These are phyloP conservation scores for Pachypeltis micranthus DNA, from an alignment of 1,140 invertebrate genomes.

Conservation along the genomic window DNA sequence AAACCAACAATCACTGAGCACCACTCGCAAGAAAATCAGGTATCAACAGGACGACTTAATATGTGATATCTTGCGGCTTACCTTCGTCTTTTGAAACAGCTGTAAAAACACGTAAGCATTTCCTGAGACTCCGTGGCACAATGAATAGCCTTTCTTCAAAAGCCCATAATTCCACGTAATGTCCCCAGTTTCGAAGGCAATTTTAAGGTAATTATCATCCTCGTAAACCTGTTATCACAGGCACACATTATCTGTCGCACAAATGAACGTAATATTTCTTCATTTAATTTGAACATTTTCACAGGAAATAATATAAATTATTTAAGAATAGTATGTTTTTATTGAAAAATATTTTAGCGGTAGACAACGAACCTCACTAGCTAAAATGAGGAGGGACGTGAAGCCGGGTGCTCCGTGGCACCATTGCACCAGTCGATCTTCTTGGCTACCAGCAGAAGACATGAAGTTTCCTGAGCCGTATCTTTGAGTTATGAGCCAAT, in stretches of 20 bases:
- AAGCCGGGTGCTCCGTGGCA: conserved; percentile 56
- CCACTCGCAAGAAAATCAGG: no score
- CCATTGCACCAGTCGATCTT: conserved; percentile 55
- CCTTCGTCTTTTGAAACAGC: conserved; percentile 66
- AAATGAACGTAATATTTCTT: no score
- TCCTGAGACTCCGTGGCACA: conserved; percentile 86
- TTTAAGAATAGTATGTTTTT: conserved; percentile 11
- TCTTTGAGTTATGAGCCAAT: conserved; percentile 28
- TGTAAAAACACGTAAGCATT: conserved; percentile 81
- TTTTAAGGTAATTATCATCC: conserved; percentile 59
- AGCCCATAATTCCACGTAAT: conserved; percentile 75
- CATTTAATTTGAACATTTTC: no score
- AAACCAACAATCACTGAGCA: neutral
- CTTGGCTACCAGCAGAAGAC: conserved; percentile 39
- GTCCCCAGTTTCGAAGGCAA: conserved; percentile 58
- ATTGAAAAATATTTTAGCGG: neutral
- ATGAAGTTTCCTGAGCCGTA: conserved; percentile 39
- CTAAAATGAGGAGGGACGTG: conserved; percentile 41
- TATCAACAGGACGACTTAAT: no score
- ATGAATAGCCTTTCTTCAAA: conserved; percentile 77
- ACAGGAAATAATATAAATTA: no score
- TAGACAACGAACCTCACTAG: conserved; percentile 38
- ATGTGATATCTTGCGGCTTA: no score
- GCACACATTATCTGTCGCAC: neutral
- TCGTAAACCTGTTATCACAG: conserved; percentile 47